Conservation (phyloP, 2,888 invertebrate species). For the Arrhopalites spinosus region DNA sequence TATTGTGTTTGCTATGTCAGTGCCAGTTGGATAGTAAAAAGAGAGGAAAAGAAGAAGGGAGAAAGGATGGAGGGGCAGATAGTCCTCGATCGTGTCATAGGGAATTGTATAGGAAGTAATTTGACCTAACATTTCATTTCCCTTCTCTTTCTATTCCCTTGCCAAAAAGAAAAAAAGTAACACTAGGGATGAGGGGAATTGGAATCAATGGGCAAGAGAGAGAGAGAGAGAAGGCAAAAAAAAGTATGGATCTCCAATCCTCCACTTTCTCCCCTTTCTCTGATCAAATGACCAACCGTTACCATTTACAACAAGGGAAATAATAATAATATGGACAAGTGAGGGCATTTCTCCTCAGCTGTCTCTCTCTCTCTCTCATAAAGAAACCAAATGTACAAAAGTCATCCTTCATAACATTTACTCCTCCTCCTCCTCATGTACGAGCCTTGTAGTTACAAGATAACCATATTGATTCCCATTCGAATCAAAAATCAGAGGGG, state of each 20-base stretch:
- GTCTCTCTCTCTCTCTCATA: too few relatives aligned
- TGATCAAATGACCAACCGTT: slow-evolving; percentile 8
- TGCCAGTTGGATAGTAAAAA: not conserved
- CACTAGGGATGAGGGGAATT: not conserved
- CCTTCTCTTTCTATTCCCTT: too few relatives aligned
- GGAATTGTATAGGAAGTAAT: not conserved
- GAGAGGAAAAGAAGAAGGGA: not conserved
- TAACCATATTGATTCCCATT: too few relatives aligned
- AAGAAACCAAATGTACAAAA: not conserved
- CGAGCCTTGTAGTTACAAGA: not conserved
- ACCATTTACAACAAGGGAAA: not conserved
- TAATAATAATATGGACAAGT: slow-evolving; percentile 2
- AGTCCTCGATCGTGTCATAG: not conserved
- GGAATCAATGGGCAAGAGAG: too few relatives aligned
- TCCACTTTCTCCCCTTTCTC: too few relatives aligned
- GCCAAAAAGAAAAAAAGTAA: not conserved
- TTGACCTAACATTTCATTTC: too few relatives aligned
- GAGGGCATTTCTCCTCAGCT: not conserved
- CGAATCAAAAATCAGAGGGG: too few relatives aligned
- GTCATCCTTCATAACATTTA: slow-evolving; percentile 10
- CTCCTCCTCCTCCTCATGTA: not conserved
- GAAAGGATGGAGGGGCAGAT: not conserved
- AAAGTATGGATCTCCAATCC: too few relatives aligned
- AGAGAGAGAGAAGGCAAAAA: too few relatives aligned
- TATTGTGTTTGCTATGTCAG: not conserved